Evolutionary conservation across 1,140 invertebrate genomes (phyloP), one percentile per base, ranked within the genome.

Genomic region (Episyrphus balteatus): DNA sequence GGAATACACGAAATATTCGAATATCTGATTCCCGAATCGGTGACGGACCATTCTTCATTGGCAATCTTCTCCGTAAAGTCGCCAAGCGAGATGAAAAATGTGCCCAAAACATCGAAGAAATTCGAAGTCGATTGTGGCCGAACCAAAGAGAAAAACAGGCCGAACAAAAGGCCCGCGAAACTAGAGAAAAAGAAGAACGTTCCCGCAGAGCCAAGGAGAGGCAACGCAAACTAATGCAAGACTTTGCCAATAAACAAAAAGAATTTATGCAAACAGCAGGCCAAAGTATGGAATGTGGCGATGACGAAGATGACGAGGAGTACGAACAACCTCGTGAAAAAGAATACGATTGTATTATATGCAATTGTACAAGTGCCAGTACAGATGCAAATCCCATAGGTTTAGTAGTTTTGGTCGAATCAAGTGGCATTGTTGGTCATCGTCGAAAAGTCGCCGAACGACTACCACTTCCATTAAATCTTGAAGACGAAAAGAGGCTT

Each of bases 331-430:
- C 80, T 33, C 57, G 70, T 5, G 72, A 75, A 56, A 68, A 80
- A 61, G 86, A 90, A 68, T 96, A 93, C 67, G 88, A 95, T 66
- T 98, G 94, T 74, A 91, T 93, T 42, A 97, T 97, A 58, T 98
- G 93, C 70, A 90, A 86, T 71, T 87, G 90, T 71, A 88, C 86
- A 43, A 84, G 88, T 37, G 78, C 86, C 9, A 88, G 86, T 55
- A 88, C 82, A 1, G 80, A 85, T 56, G 79, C 86, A 11, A 85
- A 91, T 69, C 92, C 91, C 14, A 84, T 97, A 61, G 92, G 92
- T 10, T 73, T 95, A 18, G 88, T 94, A 5, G 88, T 92, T 46
- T 75, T 95, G 42, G 77, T 95, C 41, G 58, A 62, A 46, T 69
- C 62, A 1, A 66, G 55, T 43, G 61, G 66, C 47, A 67, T 67